A percentile compares a stretch with the other conserved stretches of the same genome.
Evolutionary conservation across 2,113 vertebrate species (phyloP).

Genomic region (Lagopus leucura): DNA sequence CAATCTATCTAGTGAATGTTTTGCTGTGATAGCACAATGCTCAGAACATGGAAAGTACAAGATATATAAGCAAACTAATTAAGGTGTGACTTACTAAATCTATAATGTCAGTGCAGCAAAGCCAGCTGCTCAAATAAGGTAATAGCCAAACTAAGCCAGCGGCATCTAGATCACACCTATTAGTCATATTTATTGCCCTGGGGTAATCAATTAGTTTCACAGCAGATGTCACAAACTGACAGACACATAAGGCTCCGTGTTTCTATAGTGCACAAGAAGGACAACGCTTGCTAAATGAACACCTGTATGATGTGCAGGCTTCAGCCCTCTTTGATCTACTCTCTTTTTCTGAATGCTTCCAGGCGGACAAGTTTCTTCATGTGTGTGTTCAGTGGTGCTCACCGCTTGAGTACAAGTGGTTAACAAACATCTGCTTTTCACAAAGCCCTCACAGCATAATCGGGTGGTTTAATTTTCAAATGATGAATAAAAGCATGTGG

Average conservation of each 20-base stretch:
- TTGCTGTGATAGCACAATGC: background rate
- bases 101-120: background rate
- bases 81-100: background rate
- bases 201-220: background rate
- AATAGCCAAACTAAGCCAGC: background rate
- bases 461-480: background rate
- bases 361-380: background rate
- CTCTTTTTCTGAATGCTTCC: background rate
- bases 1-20: background rate
- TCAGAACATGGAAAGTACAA: background rate
- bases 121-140: background rate
- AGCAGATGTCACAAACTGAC: background rate
- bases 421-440: background rate
- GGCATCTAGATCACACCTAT: background rate
- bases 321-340: background rate
- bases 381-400: background rate
- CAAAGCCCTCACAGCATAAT: background rate
- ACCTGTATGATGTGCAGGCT: background rate
- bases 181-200: background rate
- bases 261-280: background rate
- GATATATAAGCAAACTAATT: background rate
- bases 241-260: background rate
- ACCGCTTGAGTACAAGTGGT: background rate
- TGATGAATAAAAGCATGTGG: background rate
- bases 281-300: background rate